Base-by-base conservation (phyloP, 2,113 vertebrate species). In the Podarcis cretensis region DNA sequence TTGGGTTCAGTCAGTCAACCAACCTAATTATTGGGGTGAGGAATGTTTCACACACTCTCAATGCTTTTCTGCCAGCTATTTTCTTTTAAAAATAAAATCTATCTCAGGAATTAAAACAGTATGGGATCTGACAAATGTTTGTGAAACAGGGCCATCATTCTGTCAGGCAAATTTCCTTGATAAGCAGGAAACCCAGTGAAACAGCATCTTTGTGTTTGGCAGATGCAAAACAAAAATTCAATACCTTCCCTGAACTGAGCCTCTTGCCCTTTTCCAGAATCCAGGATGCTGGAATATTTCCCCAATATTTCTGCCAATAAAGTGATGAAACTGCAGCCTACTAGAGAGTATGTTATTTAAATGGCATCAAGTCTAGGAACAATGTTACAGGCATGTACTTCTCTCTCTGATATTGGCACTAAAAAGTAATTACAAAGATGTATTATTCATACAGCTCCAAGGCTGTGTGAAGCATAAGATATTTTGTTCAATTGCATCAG, bases 341-440 rank as follows among this genome's bases (percentile, higher is more conserved):
- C 25, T 43, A 54, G 20, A 14, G 74, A 25, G 68, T 65, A 23
- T 76, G 63, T 1, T 85, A 48, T 10, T 43, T 86, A 54, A 83
- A 75, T 68, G 35, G 3, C 4, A 89, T n/a, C 77, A 12, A 0
- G 0, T 75, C 91, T 90, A 65, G 85, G 74, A 43, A 23, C 7
- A 85, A 66, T 86, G 65, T 74, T 75, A 84, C 20, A 35, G 40
- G 6, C 79, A 59, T 84, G 32, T 35, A 2, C 13, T 48, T 79
- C 16, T 43, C 48, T 81, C 20, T 37, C 30, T 10, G 88, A 5
- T 54, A 40, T 65, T 1, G 3, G 7, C 8, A 78, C 86, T 86
- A 54, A 90, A 68, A 89, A 77, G 81, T 80, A 93, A 86, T 37
- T 87, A 54, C 20, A 90, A 77, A 85, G 63, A 81, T 59, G 9